Evolutionary conservation across 1,140 invertebrate genomes (phyloP), one percentile per base, ranked within the genome.

Genomic region (Caenorhabditis brenneri): DNA sequence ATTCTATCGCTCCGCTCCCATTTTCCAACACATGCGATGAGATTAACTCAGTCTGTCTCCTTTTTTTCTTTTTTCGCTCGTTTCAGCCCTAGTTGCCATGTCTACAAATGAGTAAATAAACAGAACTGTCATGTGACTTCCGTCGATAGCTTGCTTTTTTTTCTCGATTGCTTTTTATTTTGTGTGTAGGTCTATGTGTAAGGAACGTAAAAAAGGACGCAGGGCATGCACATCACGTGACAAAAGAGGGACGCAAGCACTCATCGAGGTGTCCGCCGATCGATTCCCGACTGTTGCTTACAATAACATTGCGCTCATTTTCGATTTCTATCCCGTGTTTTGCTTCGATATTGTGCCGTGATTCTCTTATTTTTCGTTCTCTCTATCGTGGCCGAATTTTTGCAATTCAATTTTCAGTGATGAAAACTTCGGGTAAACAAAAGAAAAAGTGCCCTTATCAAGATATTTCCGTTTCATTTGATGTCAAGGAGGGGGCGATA

Each of bases 251-350:
- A 74, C 65, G 65, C 29, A 19, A 42, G 65, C 65, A 74, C 65
- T 74, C 65, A 74, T 74, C 65, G 65, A 74, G 65, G 65, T 74
- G 65, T 74, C 65, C 65, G 42, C 19, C 58, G 4, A 74, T 74
- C 36, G 65, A 74, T 74, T 74, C 27, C 15, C 24, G 29, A 65
- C 58, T 65, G 36, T 46, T 31, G 65, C 29, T 31, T 46, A 16
- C 36, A 58, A 58, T 27, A 58, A 58, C 53, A 58, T 58, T 22
- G 53, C 15, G 19, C 65, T 55, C n/a, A n/a, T n/a, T n/a, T n/a
- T 27, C 7, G 7, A 27, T 10, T 27, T 55, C 10, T 15, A 7
- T 12, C 36, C 24, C 36, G 5, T 74, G 36, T 74, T 46, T 46
- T 46, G 7, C 4, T 74, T 74, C 36, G 29, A 42, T 22, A 74